A percentile compares a stretch with the other conserved stretches of the same genome.
phyloP scores from a whole-genome alignment of 2,797 vertebrate genomes.

The Tachyglossus aculeatus region DNA sequence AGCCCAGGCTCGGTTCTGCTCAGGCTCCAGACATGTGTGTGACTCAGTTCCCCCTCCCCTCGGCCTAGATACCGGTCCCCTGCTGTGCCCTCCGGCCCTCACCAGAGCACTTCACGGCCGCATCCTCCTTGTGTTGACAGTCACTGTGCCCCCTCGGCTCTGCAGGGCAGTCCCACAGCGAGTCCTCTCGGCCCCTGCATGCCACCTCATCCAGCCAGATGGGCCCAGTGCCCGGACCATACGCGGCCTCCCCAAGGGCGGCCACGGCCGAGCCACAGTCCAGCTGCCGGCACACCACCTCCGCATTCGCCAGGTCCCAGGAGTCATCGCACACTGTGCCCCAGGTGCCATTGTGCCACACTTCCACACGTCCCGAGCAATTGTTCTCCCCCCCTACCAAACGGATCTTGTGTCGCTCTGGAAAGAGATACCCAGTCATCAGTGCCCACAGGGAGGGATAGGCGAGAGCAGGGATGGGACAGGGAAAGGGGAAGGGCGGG shows the following conservation, averaged over 20 bases:
- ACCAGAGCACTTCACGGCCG: slow-evolving; percentile 62
- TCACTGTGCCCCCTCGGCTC: slow-evolving; percentile 28
- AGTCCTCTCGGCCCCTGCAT: slow-evolving; percentile 57
- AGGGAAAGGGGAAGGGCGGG: background rate
- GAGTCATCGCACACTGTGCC: slow-evolving; percentile 63
- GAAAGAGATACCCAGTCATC: background rate
- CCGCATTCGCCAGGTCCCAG: slow-evolving; percentile 44
- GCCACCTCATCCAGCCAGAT: slow-evolving; percentile 48
- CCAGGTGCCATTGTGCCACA: slow-evolving; percentile 71
- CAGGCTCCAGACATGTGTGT: too few relatives aligned
- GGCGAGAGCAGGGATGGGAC: background rate
- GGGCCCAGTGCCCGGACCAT: slow-evolving; percentile 52
- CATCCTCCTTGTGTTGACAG: slow-evolving; percentile 64
- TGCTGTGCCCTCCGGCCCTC: background rate
- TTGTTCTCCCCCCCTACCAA: slow-evolving; percentile 55
- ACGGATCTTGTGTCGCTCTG: slow-evolving; percentile 66
- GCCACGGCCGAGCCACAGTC: slow-evolving; percentile 46
- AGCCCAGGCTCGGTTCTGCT: background rate
- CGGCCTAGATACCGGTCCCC: background rate
- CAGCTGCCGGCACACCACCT: slow-evolving; percentile 55
- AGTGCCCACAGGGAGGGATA: background rate
- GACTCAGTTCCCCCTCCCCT: background rate
- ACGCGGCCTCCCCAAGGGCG: slow-evolving; percentile 27
- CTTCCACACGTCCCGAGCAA: slow-evolving; percentile 75
- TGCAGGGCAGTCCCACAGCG: slow-evolving; percentile 50